These are phyloP conservation scores for Agrochola lychnidis DNA, from an alignment of 2,888 invertebrate genomes.

Conservation along the genomic window DNA sequence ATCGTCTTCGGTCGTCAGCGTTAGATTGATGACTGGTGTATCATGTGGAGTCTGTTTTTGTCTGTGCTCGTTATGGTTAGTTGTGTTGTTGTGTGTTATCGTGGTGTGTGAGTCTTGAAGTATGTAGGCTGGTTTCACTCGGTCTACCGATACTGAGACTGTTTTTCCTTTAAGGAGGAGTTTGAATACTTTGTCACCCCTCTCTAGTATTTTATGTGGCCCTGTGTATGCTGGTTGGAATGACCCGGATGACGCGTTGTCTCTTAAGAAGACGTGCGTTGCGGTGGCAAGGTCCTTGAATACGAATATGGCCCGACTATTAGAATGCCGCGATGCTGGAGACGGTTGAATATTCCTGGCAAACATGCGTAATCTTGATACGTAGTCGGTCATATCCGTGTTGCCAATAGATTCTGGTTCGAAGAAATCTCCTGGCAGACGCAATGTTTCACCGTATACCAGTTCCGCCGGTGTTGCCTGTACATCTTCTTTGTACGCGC, in stretches of 20 bases:
- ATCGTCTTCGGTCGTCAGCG: background rate
- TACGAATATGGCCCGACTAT: background rate
- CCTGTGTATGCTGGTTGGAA: background rate
- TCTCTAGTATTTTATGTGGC: background rate
- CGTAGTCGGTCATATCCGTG: background rate
- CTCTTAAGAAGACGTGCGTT: background rate
- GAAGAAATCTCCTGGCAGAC: background rate
- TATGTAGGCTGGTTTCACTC: constrained; percentile 2
- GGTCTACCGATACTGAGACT: background rate
- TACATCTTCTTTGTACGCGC: background rate
- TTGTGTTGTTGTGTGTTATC: background rate
- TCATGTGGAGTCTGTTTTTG: background rate
- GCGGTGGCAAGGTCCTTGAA: background rate
- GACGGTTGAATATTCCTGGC: background rate
- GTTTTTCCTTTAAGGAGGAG: background rate
- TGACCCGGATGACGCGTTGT: background rate
- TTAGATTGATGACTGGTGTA: no score
- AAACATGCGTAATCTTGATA: background rate
- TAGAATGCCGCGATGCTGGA: background rate
- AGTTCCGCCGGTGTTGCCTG: background rate
- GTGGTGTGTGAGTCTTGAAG: background rate
- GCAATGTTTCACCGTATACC: background rate
- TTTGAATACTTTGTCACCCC: background rate
- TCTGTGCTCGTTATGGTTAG: background rate
- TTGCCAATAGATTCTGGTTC: background rate